Evolutionary conservation across 2,888 invertebrate species (phyloP).

Genomic region (Drosophila parthenogenetica): DNA sequence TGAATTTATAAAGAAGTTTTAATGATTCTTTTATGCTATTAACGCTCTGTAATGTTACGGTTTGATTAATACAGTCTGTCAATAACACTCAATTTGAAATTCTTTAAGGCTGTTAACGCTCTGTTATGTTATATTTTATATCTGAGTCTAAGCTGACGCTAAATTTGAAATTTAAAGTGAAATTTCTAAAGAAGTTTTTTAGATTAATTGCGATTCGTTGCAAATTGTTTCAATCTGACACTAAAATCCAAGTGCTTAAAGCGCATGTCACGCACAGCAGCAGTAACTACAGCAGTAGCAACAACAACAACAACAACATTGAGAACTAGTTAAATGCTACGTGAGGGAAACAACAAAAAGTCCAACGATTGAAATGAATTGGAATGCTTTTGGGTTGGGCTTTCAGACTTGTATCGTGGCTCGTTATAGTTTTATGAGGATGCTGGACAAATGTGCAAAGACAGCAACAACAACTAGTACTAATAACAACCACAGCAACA

Average conservation of each 20-base stretch:
- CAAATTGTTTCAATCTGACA: conserved; percentile 19
- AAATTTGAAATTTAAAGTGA: conserved; percentile 29
- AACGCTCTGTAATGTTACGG: no score
- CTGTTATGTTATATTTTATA: background rate
- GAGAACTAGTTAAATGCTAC: conserved; percentile 53
- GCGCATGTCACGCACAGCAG: conserved; percentile 70
- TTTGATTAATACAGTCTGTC: no score
- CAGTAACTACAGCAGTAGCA: conserved; percentile 14
- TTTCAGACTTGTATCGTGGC: conserved; percentile 6
- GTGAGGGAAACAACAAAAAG: conserved; percentile 41
- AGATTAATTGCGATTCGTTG: background rate
- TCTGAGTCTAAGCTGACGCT: no score
- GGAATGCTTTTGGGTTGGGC: conserved; percentile 26
- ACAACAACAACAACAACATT: conserved; percentile 14
- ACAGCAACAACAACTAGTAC: conserved; percentile 10
- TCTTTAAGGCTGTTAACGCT: no score
- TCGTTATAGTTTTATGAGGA: conserved; percentile 41
- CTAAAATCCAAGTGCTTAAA: conserved; percentile 42
- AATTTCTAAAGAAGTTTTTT: conserved; percentile 27
- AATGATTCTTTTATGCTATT: no score
- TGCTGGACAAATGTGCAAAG: conserved; percentile 46
- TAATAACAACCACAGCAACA: conserved; percentile 16
- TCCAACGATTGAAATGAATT: conserved; percentile 29
- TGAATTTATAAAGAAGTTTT: no score
- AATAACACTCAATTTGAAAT: no score